Percentiles rank a stretch among this genome's conserved stretches.
Conservation (phyloP, 2,888 invertebrate genomes). For the Drosophila phalerata region DNA sequence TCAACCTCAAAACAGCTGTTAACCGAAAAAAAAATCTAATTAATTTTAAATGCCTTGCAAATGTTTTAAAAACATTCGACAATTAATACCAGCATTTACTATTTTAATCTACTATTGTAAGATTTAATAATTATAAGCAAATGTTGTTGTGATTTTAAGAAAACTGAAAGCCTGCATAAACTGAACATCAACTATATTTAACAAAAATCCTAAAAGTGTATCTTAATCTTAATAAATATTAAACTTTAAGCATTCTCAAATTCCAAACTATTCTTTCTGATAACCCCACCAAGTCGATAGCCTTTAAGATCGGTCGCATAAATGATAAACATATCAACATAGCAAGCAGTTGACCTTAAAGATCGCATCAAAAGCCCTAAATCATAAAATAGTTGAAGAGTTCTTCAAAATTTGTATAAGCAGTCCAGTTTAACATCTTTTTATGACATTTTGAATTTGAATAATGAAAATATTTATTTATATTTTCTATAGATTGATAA, state of each 20-base stretch:
- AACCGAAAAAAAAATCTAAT: constrained; percentile 55
- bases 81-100: constrained; percentile 21
- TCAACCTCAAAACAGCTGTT: constrained; percentile 79
- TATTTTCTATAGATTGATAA: too few species aligned
- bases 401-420: neutral
- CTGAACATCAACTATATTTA: neutral
- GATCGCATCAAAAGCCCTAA: neutral
- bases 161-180: neutral
- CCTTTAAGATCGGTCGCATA: constrained; percentile 2
- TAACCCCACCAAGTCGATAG: neutral
- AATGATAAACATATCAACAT: constrained; percentile 9
- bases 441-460: neutral
- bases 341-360: constrained; percentile 7
- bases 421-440: neutral
- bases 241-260: neutral
- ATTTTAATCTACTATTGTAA: constrained; percentile 4
- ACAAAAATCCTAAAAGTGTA: neutral
- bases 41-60: constrained; percentile 65
- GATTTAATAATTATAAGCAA: constrained; percentile 7
- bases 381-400: neutral
- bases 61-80: constrained; percentile 54
- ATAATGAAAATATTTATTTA: too few species aligned
- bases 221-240: neutral
- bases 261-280: neutral
- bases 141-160: neutral